These are phyloP conservation scores for Ariopsis seemanni DNA, from an alignment of 2,113 vertebrate genomes.

Conservation along the genomic window DNA sequence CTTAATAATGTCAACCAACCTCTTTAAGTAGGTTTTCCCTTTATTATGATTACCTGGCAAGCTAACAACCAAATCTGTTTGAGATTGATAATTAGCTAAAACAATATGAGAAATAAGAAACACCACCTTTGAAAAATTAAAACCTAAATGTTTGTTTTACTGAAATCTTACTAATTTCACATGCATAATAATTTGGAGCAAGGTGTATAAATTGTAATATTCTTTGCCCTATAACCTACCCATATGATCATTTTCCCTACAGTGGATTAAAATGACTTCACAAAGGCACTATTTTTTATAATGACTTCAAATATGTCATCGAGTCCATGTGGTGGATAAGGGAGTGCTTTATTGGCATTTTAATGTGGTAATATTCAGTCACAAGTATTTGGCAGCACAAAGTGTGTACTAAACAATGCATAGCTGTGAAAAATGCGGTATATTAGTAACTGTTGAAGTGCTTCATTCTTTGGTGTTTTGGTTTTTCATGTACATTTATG, in stretches of 20 bases:
- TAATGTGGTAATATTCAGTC: conserved; percentile 23
- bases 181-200: too few relatives aligned
- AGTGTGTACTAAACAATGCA: conserved; percentile 22
- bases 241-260: background rate
- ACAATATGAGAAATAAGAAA: too few relatives aligned
- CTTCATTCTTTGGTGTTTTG: conserved; percentile 41
- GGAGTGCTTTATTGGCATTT: conserved; percentile 16
- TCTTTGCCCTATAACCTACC: background rate
- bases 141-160: too few relatives aligned
- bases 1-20: too few relatives aligned
- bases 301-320: too few relatives aligned
- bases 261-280: background rate
- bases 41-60: too few relatives aligned
- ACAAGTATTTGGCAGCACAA: background rate
- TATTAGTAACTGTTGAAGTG: background rate
- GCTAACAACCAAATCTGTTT: too few relatives aligned
- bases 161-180: too few relatives aligned
- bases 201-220: too few relatives aligned
- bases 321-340: background rate
- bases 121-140: too few relatives aligned
- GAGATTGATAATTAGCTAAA: too few relatives aligned
- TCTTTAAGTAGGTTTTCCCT: too few relatives aligned
- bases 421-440: conserved; percentile 2
- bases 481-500: background rate
- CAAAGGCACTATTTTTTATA: background rate